Percentiles rank a stretch among this genome's conserved stretches.
These are phyloP conservation scores for Neogobius melanostomus DNA, from an alignment of 2,113 vertebrate genomes.

Conservation along the genomic window DNA sequence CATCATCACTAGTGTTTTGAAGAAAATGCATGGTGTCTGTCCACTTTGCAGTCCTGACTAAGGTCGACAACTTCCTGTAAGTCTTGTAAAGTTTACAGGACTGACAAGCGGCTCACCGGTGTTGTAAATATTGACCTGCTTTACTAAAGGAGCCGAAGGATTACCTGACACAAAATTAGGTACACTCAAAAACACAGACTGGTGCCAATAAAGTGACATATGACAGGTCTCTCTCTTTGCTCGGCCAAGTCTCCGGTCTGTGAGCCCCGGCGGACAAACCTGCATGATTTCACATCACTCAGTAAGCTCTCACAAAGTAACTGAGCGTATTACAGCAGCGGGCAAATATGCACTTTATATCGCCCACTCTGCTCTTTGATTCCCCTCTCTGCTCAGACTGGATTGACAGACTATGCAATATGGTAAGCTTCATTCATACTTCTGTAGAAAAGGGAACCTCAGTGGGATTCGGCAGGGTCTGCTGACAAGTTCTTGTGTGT, in stretches of 20 bases:
- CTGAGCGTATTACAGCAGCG: constrained; percentile 62
- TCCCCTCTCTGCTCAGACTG: constrained; percentile 63
- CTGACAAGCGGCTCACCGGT: not conserved
- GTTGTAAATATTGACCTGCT: not conserved
- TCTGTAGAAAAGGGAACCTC: constrained; percentile 30
- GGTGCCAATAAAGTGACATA: constrained; percentile 22
- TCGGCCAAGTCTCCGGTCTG: constrained; percentile 19
- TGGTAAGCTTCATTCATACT: constrained; percentile 57
- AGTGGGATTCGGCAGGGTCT: not conserved
- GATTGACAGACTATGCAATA: constrained; percentile 64
- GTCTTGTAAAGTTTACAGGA: too few species aligned
- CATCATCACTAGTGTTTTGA: too few species aligned
- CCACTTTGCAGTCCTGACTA: too few species aligned
- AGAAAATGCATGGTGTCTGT: too few species aligned
- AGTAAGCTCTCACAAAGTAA: constrained; percentile 47
- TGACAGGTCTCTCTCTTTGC: constrained; percentile 25
- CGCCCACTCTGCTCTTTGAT: constrained; percentile 63
- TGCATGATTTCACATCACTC: constrained; percentile 53
- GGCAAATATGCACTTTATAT: constrained; percentile 73
- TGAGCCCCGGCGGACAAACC: constrained; percentile 27
- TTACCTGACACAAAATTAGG: constrained; percentile 5
- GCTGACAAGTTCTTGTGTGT: not conserved
- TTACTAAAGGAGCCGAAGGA: not conserved
- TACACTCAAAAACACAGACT: constrained; percentile 32
- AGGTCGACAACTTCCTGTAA: too few species aligned